Conservation (phyloP, 2,113 vertebrate species). For the Alexandromys fortis region DNA sequence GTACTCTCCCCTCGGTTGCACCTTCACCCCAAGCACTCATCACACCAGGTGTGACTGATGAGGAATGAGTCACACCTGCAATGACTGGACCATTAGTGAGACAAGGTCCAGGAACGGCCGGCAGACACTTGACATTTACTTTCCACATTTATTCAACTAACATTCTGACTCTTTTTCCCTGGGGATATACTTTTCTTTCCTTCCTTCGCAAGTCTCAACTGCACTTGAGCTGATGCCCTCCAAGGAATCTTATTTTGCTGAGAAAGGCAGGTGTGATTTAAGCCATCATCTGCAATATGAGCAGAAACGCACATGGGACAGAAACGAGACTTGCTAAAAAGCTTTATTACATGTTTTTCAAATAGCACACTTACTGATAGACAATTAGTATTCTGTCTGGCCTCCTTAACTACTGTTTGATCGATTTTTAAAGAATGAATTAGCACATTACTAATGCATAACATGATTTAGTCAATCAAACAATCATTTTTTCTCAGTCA, state of each 20-base stretch:
- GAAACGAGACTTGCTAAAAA: neutral
- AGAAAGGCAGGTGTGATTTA: neutral
- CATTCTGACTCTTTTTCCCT: neutral
- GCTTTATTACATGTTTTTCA: neutral
- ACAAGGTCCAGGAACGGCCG: neutral
- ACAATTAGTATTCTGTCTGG: neutral
- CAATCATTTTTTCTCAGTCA: neutral
- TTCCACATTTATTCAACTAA: neutral
- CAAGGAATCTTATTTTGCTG: neutral
- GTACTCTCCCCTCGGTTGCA: neutral
- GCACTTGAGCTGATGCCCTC: neutral
- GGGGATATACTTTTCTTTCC: neutral
- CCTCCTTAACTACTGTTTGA: neutral
- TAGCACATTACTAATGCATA: neutral
- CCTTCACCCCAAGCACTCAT: neutral
- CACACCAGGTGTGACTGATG: no score
- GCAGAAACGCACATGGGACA: neutral
- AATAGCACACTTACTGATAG: neutral
- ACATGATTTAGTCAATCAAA: neutral
- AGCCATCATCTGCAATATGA: neutral
- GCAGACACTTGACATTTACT: neutral
- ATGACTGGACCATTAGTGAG: neutral
- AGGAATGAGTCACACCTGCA: neutral
- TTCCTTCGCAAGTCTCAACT: neutral
- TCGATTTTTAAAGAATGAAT: slow-evolving; percentile 18